Evolutionary conservation across 2,113 vertebrate genomes (phyloP).

Genomic region (Elgaria multicarinata): DNA sequence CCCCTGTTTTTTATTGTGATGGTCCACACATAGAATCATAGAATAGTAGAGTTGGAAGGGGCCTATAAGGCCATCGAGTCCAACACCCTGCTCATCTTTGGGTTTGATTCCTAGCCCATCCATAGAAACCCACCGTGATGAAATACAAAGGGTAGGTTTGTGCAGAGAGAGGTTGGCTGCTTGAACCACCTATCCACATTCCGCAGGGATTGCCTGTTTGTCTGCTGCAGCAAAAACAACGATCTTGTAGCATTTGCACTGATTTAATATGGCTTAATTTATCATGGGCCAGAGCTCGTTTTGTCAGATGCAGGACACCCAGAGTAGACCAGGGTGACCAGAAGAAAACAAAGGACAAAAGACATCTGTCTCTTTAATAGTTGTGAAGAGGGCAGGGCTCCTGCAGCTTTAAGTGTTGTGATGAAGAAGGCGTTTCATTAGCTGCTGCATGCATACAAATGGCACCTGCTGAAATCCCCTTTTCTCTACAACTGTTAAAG

Average conservation of each 20-base stretch:
- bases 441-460: too few relatives aligned
- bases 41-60: too few relatives aligned
- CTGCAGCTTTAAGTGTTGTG: too few relatives aligned
- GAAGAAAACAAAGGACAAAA: neutral
- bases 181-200: neutral
- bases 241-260: neutral
- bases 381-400: neutral
- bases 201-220: neutral
- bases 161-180: neutral
- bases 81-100: too few relatives aligned
- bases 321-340: neutral
- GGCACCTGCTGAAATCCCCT: too few relatives aligned
- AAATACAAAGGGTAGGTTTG: neutral
- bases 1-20: conserved; percentile 34
- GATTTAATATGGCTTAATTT: neutral
- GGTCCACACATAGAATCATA: too few relatives aligned
- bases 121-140: conserved; percentile 10
- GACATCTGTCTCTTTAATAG: neutral
- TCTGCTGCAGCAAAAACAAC: neutral
- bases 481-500: too few relatives aligned
- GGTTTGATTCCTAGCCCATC: conserved; percentile 32
- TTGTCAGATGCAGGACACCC: neutral
- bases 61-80: too few relatives aligned
- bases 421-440: too few relatives aligned
- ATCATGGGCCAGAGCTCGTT: neutral